Percentiles rank a stretch among this genome's conserved stretches.
Conservation (phyloP, 2,888 invertebrate genomes). For the Agrilus cyanescens region DNA sequence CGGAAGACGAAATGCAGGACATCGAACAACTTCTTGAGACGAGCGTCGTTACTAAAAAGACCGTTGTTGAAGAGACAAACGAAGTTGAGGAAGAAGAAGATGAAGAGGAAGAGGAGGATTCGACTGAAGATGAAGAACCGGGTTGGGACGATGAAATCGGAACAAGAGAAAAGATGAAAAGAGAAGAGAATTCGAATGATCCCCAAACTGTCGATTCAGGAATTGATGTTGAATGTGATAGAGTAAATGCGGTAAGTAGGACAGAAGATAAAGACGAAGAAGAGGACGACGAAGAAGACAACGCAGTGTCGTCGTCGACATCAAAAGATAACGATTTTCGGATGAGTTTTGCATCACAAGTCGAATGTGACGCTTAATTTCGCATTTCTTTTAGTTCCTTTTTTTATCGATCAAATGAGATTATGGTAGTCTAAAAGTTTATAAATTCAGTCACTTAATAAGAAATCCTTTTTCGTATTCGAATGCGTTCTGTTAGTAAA, state of each 20-base stretch:
- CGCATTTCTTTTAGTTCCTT: too few relatives aligned
- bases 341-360: background rate
- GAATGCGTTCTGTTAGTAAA: too few relatives aligned
- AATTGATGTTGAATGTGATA: conserved; percentile 5
- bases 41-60: background rate
- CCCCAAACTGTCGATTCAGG: conserved; percentile 5
- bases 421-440: too few relatives aligned
- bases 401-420: too few relatives aligned
- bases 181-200: conserved; percentile 2
- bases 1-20: conserved; percentile 3
- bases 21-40: background rate
- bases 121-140: conserved; percentile 8
- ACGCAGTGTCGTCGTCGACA: background rate
- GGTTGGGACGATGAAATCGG: conserved; percentile 1
- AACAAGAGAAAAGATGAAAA: background rate
- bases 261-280: background rate
- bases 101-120: conserved; percentile 5
- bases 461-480: too few relatives aligned
- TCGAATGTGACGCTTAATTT: too few relatives aligned
- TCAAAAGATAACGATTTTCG: background rate
- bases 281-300: conserved; percentile 2
- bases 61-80: background rate
- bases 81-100: conserved; percentile 4
- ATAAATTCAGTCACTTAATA: too few relatives aligned
- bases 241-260: background rate